Percentiles rank a stretch among this genome's conserved stretches.
phyloP scores from a whole-genome alignment of 2,888 invertebrate genomes.

The Thelaira solivaga region DNA sequence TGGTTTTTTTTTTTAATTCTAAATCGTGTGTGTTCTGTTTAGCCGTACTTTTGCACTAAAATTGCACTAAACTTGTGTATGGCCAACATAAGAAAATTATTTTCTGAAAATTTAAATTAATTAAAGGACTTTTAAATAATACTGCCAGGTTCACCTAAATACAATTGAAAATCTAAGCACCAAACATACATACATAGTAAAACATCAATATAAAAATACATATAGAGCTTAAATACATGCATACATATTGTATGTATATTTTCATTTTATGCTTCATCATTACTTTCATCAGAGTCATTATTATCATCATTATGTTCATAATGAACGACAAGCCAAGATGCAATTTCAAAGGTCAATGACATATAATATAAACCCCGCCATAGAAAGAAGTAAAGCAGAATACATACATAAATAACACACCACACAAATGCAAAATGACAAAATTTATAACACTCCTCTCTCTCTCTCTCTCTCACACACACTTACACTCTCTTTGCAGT shows the following conservation, averaged over 20 bases:
- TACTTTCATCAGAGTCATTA: conserved; percentile 4
- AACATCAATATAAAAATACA: neutral
- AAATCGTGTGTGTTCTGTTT: too few species aligned
- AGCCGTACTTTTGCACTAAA: too few species aligned
- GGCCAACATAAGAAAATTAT: too few species aligned
- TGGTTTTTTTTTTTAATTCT: too few species aligned
- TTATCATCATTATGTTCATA: conserved; percentile 22
- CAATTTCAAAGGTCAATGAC: conserved; percentile 65
- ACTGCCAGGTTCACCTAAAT: too few species aligned
- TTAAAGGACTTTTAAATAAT: too few species aligned
- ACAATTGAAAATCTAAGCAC: too few species aligned
- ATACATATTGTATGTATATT: neutral
- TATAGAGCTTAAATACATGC: neutral
- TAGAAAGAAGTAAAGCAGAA: conserved; percentile 55
- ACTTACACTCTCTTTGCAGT: neutral
- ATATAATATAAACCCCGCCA: conserved; percentile 63
- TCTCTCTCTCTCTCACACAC: too few species aligned
- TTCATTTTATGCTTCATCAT: conserved; percentile 19
- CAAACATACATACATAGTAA: neutral
- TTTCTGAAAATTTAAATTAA: too few species aligned
- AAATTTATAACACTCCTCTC: too few species aligned
- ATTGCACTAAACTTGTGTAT: too few species aligned
- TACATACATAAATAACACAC: neutral
- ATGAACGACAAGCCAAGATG: conserved; percentile 56
- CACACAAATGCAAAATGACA: conserved; percentile 18